Conservation (phyloP, 2,888 invertebrate genomes). For the Marasmarcha lunaedactyla region DNA sequence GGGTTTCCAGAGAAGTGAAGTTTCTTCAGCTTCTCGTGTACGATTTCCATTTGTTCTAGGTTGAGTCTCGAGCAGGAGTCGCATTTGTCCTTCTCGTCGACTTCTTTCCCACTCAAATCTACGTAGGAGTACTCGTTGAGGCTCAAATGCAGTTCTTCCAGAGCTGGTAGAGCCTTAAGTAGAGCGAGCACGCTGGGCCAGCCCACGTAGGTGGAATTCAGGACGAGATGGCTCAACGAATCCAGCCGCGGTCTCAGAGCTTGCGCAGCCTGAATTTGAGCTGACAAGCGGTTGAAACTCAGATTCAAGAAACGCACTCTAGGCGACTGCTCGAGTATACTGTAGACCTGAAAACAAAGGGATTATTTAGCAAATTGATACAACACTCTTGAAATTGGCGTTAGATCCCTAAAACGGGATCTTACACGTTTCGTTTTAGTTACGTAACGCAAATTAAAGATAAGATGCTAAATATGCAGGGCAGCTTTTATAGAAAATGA, state of each 20-base stretch:
- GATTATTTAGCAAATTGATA: constrained; percentile 2
- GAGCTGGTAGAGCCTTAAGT: constrained; percentile 79
- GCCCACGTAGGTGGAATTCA: constrained; percentile 88
- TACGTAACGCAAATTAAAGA: no score
- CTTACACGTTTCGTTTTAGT: no score
- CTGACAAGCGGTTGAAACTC: constrained; percentile 87
- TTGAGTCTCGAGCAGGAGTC: constrained; percentile 51
- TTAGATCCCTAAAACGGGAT: no score
- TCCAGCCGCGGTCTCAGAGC: constrained; percentile 61
- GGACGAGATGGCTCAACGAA: constrained; percentile 80
- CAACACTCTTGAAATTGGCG: no score
- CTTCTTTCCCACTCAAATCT: constrained; percentile 68
- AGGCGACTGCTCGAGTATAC: constrained; percentile 88
- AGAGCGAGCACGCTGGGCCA: constrained; percentile 87
- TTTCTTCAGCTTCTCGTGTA: constrained; percentile 79
- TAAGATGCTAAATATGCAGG: no score
- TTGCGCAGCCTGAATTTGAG: constrained; percentile 73
- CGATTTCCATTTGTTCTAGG: constrained; percentile 41
- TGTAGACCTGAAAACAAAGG: constrained; percentile 75
- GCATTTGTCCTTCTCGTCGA: constrained; percentile 44
- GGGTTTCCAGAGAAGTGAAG: constrained; percentile 91
- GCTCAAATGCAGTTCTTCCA: constrained; percentile 93
- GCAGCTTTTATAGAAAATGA: no score
- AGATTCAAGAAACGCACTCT: constrained; percentile 91
- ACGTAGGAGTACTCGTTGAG: constrained; percentile 88